phyloP scores from a whole-genome alignment of 2,888 invertebrate species.

The Cyclophora punctaria region DNA sequence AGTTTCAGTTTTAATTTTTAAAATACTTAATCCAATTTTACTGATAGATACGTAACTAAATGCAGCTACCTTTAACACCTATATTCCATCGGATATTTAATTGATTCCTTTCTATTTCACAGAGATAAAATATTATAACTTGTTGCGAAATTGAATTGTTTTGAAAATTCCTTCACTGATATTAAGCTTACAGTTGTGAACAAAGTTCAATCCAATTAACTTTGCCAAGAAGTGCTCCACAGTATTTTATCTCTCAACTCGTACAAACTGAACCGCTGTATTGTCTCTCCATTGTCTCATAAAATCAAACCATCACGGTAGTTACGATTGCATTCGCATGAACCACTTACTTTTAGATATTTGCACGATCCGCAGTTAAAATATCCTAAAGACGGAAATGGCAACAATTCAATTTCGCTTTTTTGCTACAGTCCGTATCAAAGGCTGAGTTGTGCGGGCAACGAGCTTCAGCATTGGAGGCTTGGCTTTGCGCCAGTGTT shows the following conservation, averaged over 20 bases:
- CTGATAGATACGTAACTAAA: too few relatives aligned
- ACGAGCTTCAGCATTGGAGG: constrained; percentile 57
- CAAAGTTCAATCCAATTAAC: too few relatives aligned
- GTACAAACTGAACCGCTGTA: constrained; percentile 39
- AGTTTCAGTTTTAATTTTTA: too few relatives aligned
- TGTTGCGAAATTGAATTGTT: constrained; percentile 60
- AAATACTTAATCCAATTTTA: too few relatives aligned
- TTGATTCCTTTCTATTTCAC: too few relatives aligned
- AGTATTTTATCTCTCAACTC: constrained; percentile 9
- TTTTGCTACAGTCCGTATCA: constrained; percentile 60
- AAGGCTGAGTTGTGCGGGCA: constrained; percentile 50
- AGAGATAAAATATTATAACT: background rate
- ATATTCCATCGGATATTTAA: too few relatives aligned
- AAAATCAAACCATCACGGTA: constrained; percentile 53
- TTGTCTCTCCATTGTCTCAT: constrained; percentile 30
- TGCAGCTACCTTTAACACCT: too few relatives aligned
- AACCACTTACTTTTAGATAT: constrained; percentile 50
- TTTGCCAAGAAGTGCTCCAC: background rate
- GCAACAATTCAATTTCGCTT: constrained; percentile 75
- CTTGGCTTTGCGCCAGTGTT: constrained; percentile 60
- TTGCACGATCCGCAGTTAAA: constrained; percentile 58
- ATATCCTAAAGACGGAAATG: constrained; percentile 64
- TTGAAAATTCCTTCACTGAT: constrained; percentile 15
- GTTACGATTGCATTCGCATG: constrained; percentile 61
- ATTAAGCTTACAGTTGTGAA: too few relatives aligned